Conservation (phyloP, 2,797 vertebrate genomes). For the Sebastes steindachneri region DNA sequence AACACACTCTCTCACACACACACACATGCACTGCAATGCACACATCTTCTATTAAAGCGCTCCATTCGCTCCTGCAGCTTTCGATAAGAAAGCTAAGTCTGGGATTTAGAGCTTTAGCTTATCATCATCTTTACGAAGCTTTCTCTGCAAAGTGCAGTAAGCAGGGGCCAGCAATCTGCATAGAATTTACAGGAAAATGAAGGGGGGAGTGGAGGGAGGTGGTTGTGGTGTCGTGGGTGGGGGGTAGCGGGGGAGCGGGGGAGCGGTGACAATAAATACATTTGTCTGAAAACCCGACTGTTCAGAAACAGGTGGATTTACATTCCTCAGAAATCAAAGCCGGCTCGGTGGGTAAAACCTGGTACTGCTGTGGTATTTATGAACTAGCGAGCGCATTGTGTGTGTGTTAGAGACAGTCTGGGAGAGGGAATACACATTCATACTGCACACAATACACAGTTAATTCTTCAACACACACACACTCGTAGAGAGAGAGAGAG, state of each 20-base stretch:
- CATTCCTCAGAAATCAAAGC: constrained; percentile 76
- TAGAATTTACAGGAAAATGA: constrained; percentile 73
- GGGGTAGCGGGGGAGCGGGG: not conserved
- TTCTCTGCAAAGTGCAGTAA: constrained; percentile 81
- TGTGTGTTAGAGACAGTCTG: constrained; percentile 13
- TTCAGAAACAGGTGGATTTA: constrained; percentile 83
- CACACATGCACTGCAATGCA: constrained; percentile 20
- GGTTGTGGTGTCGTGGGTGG: constrained; percentile 11
- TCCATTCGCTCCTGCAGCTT: constrained; percentile 80
- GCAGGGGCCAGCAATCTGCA: constrained; percentile 81
- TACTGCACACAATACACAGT: constrained; percentile 60
- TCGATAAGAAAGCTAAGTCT: constrained; percentile 86
- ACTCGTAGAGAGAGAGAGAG: constrained; percentile 29
- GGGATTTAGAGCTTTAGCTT: constrained; percentile 87
- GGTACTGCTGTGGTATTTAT: constrained; percentile 69
- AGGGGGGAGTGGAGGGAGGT: constrained; percentile 16
- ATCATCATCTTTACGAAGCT: constrained; percentile 83
- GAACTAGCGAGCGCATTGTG: constrained; percentile 34
- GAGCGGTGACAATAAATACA: constrained; percentile 66
- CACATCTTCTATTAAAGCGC: constrained; percentile 76
- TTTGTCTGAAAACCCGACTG: constrained; percentile 64
- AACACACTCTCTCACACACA: constrained; percentile 6
- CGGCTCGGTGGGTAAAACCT: constrained; percentile 61
- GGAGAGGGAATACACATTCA: constrained; percentile 50
- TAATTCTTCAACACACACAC: constrained; percentile 68